Percentiles rank a stretch among this genome's conserved stretches.
phyloP scores from a whole-genome alignment of 2,888 invertebrate genomes.

The Willowsia nigromaculata region DNA sequence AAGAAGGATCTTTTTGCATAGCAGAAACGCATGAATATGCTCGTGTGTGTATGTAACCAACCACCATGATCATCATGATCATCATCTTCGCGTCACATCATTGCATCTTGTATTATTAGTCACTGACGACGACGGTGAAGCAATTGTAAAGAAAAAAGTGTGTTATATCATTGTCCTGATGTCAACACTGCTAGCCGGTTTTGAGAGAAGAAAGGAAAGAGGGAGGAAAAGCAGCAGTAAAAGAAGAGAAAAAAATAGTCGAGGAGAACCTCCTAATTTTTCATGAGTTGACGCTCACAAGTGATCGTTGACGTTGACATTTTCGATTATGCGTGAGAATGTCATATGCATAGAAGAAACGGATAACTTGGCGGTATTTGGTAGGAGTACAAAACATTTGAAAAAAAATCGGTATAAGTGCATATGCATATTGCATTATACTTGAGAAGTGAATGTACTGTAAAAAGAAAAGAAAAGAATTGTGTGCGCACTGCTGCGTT shows the following conservation, averaged over 20 bases:
- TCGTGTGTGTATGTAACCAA: neutral
- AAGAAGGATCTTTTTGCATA: conserved; percentile 15
- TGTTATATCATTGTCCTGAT: conserved; percentile 38
- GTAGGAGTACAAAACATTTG: neutral
- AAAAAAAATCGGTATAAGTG: neutral
- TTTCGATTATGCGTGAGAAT: conserved; percentile 72
- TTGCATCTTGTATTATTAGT: conserved; percentile 28
- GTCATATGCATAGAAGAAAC: conserved; percentile 43
- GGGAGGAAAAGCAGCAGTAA: conserved; percentile 2
- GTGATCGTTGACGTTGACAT: conserved; percentile 73
- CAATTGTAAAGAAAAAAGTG: conserved; percentile 21
- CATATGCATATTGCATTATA: neutral
- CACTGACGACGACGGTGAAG: neutral
- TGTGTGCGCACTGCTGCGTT: conserved; percentile 11
- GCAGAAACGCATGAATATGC: neutral
- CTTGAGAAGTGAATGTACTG: neutral
- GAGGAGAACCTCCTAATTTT: conserved; percentile 69
- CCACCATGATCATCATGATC: neutral
- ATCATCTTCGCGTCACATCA: neutral
- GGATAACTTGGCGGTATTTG: neutral
- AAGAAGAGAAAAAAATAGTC: neutral
- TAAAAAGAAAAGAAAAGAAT: conserved; percentile 1
- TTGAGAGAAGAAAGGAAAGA: neutral
- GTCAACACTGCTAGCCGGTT: conserved; percentile 42
- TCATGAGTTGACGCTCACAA: conserved; percentile 73